A percentile compares a stretch with the other conserved stretches of the same genome.
These are phyloP conservation scores for Agrotis ipsilon DNA, from an alignment of 2,888 invertebrate genomes.

Conservation along the genomic window DNA sequence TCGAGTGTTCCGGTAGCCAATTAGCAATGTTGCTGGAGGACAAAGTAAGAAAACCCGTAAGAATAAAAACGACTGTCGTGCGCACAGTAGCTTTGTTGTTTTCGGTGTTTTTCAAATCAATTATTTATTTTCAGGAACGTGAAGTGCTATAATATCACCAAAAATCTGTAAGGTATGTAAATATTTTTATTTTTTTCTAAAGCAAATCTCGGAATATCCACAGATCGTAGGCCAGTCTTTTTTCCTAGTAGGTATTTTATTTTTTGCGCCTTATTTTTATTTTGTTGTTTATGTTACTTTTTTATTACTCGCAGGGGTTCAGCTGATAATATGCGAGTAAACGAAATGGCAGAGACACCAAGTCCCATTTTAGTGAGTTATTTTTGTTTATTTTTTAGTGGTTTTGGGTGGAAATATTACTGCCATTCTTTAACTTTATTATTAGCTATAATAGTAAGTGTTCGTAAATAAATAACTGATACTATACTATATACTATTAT, in stretches of 20 bases:
- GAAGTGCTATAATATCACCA: slow-evolving; percentile 23
- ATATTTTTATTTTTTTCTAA: too few species aligned
- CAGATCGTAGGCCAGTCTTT: slow-evolving; percentile 17
- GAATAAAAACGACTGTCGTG: slow-evolving; percentile 1
- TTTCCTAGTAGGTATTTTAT: not conserved
- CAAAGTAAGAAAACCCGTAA: slow-evolving; percentile 48
- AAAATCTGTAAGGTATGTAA: slow-evolving; percentile 44
- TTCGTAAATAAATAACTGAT: too few species aligned
- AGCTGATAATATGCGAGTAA: slow-evolving; percentile 11
- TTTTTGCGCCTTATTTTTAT: not conserved
- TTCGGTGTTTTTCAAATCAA: slow-evolving; percentile 22
- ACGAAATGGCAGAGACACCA: slow-evolving; percentile 37
- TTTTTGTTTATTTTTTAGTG: not conserved
- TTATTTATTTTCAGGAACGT: slow-evolving; percentile 48
- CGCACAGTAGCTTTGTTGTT: slow-evolving; percentile 29
- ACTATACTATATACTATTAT: too few species aligned
- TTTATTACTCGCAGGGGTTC: slow-evolving; percentile 44
- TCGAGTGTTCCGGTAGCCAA: slow-evolving; percentile 48
- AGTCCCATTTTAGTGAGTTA: slow-evolving; percentile 48
- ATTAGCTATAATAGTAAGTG: too few species aligned
- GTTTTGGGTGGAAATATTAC: not conserved
- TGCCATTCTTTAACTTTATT: too few species aligned
- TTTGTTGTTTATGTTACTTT: slow-evolving; percentile 39
- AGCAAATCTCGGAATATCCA: not conserved
- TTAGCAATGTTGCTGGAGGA: slow-evolving; percentile 41